Conservation (phyloP, 30 jellyfish, hydroid and myxozoan genomes). For the Turritopsis rubra region DNA sequence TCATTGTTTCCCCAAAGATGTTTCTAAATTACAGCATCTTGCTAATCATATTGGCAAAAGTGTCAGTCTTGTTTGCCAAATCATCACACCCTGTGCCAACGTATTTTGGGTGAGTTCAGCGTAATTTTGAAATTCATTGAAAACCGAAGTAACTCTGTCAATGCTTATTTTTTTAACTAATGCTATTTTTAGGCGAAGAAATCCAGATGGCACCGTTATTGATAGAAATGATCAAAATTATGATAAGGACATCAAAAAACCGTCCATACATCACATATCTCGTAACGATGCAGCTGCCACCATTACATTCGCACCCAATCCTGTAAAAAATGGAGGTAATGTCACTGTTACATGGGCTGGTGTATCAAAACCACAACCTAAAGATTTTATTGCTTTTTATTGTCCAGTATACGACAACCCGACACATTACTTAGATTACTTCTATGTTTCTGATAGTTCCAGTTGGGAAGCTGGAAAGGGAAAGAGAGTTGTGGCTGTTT, state of each 20-base stretch:
- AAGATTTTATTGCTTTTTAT: conserved; percentile 82
- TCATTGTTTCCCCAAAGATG: not conserved
- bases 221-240: conserved; percentile 50
- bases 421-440: conserved; percentile 56
- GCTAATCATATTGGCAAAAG: not conserved
- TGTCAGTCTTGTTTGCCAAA: not conserved
- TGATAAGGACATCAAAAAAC: conserved; percentile 49
- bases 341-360: conserved; percentile 80
- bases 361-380: conserved; percentile 39
- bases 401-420: conserved; percentile 68
- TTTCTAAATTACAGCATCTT: not conserved
- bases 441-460: conserved; percentile 49
- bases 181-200: conserved; percentile 2
- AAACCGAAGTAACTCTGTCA: no score
- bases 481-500: conserved; percentile 51
- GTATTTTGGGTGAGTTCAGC: not conserved
- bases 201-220: conserved; percentile 36
- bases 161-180: not conserved
- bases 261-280: conserved; percentile 37
- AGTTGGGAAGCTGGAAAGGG: conserved; percentile 81
- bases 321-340: conserved; percentile 70
- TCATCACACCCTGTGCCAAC: not conserved
- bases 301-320: conserved; percentile 61
- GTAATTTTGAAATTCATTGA: no score
- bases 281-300: conserved; percentile 39